Conservation (phyloP, 64 coral and sea anemone genomes). For the Catalaphyllia jardinei region DNA sequence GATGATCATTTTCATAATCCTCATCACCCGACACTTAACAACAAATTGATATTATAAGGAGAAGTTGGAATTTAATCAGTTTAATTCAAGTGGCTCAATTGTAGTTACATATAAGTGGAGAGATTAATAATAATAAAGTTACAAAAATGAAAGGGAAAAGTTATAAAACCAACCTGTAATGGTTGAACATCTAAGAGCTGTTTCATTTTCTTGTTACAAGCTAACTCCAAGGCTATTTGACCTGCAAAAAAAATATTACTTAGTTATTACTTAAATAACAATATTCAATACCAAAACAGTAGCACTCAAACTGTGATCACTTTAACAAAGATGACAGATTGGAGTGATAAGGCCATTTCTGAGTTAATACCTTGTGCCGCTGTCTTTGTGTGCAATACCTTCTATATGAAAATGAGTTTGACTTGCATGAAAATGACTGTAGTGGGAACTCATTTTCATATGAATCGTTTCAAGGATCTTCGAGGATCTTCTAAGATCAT, state of each 20-base stretch:
- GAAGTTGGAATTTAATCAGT: neutral
- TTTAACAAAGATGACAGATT: neutral
- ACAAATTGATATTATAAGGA: neutral
- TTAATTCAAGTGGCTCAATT: neutral
- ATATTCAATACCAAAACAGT: neutral
- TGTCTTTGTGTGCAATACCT: no score
- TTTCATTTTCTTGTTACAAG: constrained; percentile 71
- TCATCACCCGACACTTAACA: neutral
- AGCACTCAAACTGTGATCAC: neutral
- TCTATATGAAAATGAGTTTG: no score
- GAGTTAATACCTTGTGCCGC: no score
- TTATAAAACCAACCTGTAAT: constrained; percentile 50
- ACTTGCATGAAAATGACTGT: no score
- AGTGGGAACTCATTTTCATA: no score
- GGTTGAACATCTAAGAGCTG: constrained; percentile 80
- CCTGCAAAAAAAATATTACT: constrained; percentile 6
- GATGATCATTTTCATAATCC: neutral
- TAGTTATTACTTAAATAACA: neutral
- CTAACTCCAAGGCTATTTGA: constrained; percentile 61
- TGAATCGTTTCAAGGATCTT: no score
- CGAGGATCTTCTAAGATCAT: no score
- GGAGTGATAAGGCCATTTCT: no score
- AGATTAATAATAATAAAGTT: neutral
- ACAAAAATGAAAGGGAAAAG: neutral
- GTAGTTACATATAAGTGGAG: neutral